Conservation (phyloP, 1,140 invertebrate genomes). For the Ceratina japonica region DNA sequence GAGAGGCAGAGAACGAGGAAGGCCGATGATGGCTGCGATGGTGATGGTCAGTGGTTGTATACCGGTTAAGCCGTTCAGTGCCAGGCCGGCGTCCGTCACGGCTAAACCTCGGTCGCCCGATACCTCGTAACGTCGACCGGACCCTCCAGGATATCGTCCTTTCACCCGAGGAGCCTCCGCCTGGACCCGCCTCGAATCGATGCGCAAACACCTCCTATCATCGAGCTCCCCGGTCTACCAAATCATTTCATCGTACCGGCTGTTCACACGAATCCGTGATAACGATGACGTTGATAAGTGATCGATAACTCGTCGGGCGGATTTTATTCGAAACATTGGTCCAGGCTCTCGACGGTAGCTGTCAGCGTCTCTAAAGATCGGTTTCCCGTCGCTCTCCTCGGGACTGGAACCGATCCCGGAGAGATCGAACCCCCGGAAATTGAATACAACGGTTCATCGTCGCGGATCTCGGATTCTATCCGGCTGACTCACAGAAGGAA, state of each 20-base stretch:
- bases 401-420: neutral
- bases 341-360: too few relatives aligned
- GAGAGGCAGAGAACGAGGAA: slow-evolving; percentile 57
- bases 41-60: slow-evolving; percentile 65
- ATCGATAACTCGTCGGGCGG: too few relatives aligned
- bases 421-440: slow-evolving; percentile 21
- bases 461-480: slow-evolving; percentile 21
- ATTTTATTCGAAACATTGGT: too few relatives aligned
- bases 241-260: neutral
- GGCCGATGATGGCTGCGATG: slow-evolving; percentile 60
- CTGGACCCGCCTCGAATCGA: neutral
- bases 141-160: slow-evolving; percentile 17
- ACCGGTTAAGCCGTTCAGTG: slow-evolving; percentile 73
- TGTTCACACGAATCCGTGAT: neutral
- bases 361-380: neutral
- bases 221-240: neutral
- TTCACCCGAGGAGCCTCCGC: neutral
- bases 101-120: slow-evolving; percentile 64
- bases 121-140: slow-evolving; percentile 8
- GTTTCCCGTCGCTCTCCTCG: neutral
- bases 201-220: neutral
- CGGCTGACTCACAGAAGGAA: slow-evolving; percentile 22
- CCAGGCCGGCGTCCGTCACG: slow-evolving; percentile 70
- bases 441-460: slow-evolving; percentile 23
- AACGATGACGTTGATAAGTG: too few relatives aligned